Conservation (phyloP, 2,797 vertebrate genomes). For the Astyanax mexicanus region DNA sequence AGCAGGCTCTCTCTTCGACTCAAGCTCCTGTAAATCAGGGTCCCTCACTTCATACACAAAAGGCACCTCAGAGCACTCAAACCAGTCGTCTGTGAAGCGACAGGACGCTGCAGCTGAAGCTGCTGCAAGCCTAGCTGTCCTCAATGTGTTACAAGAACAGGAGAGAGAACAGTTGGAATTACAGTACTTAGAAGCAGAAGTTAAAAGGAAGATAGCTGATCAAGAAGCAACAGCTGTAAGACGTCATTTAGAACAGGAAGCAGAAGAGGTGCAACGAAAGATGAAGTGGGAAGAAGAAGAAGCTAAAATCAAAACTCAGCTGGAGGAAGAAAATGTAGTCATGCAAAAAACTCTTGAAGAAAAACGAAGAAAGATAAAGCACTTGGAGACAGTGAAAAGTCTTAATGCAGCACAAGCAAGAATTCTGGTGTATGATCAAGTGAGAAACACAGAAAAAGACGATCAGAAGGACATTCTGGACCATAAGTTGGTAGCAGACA, state of each 20-base stretch:
- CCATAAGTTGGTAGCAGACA: background rate
- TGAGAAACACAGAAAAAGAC: too few relatives aligned
- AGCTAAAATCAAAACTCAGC: constrained; percentile 21
- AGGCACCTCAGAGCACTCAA: constrained; percentile 18
- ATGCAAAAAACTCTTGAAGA: constrained; percentile 37
- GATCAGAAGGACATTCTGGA: background rate
- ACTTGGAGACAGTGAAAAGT: constrained; percentile 41
- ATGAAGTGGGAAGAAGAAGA: constrained; percentile 34
- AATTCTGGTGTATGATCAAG: constrained; percentile 49
- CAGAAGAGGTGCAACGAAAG: constrained; percentile 31
- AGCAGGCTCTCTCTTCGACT: too few relatives aligned
- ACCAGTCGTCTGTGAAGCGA: constrained; percentile 36
- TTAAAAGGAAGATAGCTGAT: constrained; percentile 37
- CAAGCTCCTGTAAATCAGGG: too few relatives aligned
- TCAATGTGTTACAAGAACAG: constrained; percentile 56
- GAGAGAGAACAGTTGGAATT: constrained; percentile 54
- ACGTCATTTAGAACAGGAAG: constrained; percentile 34
- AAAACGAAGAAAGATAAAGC: constrained; percentile 37
- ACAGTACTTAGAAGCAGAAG: constrained; percentile 35
- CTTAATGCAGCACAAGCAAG: constrained; percentile 39
- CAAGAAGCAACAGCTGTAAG: background rate
- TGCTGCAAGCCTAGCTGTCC: constrained; percentile 58
- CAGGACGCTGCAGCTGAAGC: constrained; percentile 49
- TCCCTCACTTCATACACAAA: too few relatives aligned
- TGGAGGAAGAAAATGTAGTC: constrained; percentile 30